These are phyloP conservation scores for Gymnarchus niloticus DNA, from an alignment of 2,113 vertebrate species.

Conservation along the genomic window DNA sequence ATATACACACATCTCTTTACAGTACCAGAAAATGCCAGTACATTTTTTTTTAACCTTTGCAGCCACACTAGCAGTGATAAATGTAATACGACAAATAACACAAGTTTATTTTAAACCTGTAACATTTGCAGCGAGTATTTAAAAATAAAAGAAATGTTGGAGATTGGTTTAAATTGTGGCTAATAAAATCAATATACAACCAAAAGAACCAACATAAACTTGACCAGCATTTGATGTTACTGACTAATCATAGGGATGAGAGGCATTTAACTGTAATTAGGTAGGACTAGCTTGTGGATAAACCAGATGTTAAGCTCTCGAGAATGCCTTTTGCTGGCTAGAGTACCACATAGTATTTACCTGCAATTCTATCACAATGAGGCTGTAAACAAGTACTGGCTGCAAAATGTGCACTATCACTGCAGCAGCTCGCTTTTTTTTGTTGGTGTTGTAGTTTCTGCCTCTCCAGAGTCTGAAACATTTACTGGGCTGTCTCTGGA, in stretches of 20 bases:
- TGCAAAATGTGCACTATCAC: slow-evolving; percentile 66
- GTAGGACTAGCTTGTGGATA: slow-evolving; percentile 47
- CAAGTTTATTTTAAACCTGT: neutral
- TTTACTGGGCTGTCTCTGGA: slow-evolving; percentile 95
- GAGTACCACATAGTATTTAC: slow-evolving; percentile 49
- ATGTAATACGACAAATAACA: slow-evolving; percentile 20
- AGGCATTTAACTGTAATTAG: slow-evolving; percentile 50
- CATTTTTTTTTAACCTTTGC: slow-evolving; percentile 34
- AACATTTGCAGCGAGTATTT: slow-evolving; percentile 9
- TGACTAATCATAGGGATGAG: neutral
- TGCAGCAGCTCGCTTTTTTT: slow-evolving; percentile 85
- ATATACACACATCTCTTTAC: slow-evolving; percentile 54
- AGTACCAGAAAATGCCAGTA: slow-evolving; percentile 48
- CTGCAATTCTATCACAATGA: slow-evolving; percentile 64
- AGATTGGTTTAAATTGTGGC: neutral
- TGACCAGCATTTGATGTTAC: neutral
- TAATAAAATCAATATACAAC: neutral
- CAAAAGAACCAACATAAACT: neutral
- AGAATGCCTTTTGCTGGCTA: neutral
- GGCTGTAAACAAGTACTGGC: slow-evolving; percentile 72
- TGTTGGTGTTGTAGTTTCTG: slow-evolving; percentile 82
- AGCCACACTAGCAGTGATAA: slow-evolving; percentile 45
- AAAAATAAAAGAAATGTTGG: slow-evolving; percentile 1
- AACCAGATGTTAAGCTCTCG: neutral
- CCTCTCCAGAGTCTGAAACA: slow-evolving; percentile 80